Percentiles rank a stretch among this genome's conserved stretches.
Conservation (phyloP, 2,797 vertebrate species). For the Bradypodion pumilum region DNA sequence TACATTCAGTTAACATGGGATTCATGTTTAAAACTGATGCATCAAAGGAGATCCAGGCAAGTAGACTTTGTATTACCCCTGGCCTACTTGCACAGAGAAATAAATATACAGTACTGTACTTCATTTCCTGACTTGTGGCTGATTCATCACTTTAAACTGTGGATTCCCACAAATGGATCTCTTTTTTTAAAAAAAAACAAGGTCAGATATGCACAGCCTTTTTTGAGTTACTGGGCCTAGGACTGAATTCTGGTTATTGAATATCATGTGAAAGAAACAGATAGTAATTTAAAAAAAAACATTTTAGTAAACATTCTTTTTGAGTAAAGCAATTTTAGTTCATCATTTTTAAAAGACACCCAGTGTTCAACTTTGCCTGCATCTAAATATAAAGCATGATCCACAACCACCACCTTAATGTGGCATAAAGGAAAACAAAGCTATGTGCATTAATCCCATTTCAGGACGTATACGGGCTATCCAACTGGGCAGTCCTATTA, state of each 20-base stretch:
- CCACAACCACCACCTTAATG: neutral
- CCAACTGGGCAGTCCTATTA: neutral
- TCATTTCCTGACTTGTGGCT: neutral
- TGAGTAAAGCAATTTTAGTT: neutral
- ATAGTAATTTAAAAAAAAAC: neutral
- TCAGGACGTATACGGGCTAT: neutral
- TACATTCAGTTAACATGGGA: neutral
- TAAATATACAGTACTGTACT: neutral
- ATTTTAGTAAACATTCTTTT: neutral
- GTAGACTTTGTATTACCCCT: neutral
- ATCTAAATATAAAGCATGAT: neutral
- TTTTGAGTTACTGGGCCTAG: neutral
- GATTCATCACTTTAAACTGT: neutral
- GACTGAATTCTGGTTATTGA: neutral
- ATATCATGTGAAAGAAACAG: neutral
- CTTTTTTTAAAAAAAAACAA: neutral
- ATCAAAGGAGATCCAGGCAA: neutral
- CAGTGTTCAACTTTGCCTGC: neutral
- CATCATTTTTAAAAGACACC: neutral
- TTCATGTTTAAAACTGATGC: neutral
- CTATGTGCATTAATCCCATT: neutral
- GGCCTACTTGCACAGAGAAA: neutral
- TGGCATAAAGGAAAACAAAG: too few relatives aligned
- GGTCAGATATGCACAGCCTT: neutral
- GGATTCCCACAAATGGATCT: neutral